These are phyloP conservation scores for Festucalex cinctus DNA, from an alignment of 2,113 vertebrate genomes.

Conservation along the genomic window DNA sequence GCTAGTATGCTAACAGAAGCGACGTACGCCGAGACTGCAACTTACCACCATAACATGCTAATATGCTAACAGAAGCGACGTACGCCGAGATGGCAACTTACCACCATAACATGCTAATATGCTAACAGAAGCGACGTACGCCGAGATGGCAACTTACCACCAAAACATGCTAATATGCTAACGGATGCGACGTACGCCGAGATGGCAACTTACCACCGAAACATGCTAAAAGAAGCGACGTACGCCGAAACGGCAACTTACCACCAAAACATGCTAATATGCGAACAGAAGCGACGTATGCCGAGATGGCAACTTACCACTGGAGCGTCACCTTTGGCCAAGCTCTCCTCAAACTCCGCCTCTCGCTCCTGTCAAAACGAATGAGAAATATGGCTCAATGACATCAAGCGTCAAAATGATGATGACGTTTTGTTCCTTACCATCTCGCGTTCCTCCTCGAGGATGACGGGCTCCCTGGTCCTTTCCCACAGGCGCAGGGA, in stretches of 20 bases:
- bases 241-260: no score
- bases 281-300: not conserved
- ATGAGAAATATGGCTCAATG: not conserved
- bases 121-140: no score
- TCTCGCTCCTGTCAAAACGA: slow-evolving; percentile 80
- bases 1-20: not conserved
- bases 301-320: slow-evolving; percentile 89
- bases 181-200: no score
- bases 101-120: no score
- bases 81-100: no score
- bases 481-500: slow-evolving; percentile 95
- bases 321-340: slow-evolving; percentile 85
- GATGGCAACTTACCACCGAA: no score
- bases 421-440: slow-evolving; percentile 58
- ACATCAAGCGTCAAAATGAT: not conserved
- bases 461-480: slow-evolving; percentile 87
- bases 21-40: not conserved
- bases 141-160: no score
- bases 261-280: no score
- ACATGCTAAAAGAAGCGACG: no score
- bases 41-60: no score
- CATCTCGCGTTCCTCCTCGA: slow-evolving; percentile 94
- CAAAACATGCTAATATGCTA: no score
- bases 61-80: no score
- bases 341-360: slow-evolving; percentile 89